Base-by-base conservation (phyloP, 2,888 invertebrate genomes). In the Byasa hedistus region DNA sequence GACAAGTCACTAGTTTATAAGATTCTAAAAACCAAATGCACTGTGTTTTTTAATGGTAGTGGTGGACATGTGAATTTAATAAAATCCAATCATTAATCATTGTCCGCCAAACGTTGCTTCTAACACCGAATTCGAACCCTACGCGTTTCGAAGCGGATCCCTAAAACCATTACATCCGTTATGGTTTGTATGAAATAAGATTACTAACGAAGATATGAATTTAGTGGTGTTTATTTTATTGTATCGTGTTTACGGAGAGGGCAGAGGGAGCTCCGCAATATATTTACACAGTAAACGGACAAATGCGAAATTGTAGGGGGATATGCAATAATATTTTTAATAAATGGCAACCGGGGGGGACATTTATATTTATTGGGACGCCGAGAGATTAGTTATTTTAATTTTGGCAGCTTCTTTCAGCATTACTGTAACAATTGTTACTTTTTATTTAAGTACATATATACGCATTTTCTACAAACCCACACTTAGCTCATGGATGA, bases 191-290 rank as follows among this genome's bases (percentile, higher is more conserved):
- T 75, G 74, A 70, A 66, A 73, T 67, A 70, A 76, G 73, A 79
- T 79, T 80, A 78, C 68, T 69, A 71, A 71, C 69, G 69, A 70
- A 73, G 73, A 76, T 79, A 79, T 79, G 76, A 81, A 84, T 85
- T 79, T 79, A 77, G 75, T 75, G 75, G 69, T 82, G 77, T 83
- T 85, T 83, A 79, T 78, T 81, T 78, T 79, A 70, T 73, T 67
- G 75, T 68, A 70, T 70, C 64, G 69, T 82, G 76, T 83, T 79
- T 83, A 77, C 75, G 71, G 69, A 76, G 73, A 77, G 80, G 81
- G 79, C 71, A 69, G 63, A 71, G 55, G 65, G 69, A 66, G 68
- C 56, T 66, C 69, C 68, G 69, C 65, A 65, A 58, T 68, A 71
- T 76, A 71, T 75, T 76, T 75, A 71, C 75, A 74, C 72, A 69